phyloP scores from a whole-genome alignment of 2,888 invertebrate genomes.

The Rotaria socialis region DNA sequence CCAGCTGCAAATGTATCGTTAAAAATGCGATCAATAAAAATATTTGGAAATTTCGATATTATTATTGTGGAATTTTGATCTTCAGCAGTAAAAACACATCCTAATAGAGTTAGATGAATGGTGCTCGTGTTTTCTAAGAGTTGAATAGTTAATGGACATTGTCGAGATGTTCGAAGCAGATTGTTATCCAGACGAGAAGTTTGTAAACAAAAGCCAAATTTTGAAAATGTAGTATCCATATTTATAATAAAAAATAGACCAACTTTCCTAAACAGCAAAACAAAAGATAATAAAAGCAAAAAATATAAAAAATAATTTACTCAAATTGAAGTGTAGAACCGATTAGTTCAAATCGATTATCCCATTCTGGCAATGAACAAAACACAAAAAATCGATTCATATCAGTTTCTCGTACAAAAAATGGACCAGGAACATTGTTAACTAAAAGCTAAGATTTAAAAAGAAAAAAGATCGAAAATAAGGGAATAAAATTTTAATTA shows the following conservation, averaged over 20 bases:
- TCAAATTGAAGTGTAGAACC: not conserved
- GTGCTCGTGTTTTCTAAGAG: not conserved
- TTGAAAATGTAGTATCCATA: not conserved
- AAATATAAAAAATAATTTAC: not conserved
- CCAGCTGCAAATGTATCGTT: not conserved
- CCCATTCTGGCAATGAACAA: not conserved
- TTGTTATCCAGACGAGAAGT: not conserved
- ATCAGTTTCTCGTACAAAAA: constrained; percentile 4
- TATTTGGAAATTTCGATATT: not conserved
- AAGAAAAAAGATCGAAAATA: not conserved
- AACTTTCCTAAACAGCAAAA: not conserved
- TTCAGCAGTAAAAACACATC: not conserved
- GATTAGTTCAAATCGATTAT: not conserved
- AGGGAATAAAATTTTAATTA: not conserved
- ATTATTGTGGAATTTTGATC: constrained; percentile 6
- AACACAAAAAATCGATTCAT: not conserved
- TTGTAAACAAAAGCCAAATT: not conserved
- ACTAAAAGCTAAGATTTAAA: not conserved
- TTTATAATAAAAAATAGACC: not conserved
- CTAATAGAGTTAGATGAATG: not conserved
- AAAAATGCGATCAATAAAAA: not conserved
- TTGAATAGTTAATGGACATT: not conserved
- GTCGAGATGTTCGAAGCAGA: not conserved
- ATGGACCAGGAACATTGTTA: not conserved
- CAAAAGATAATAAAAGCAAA: too few relatives aligned